Percentiles rank a stretch among this genome's conserved stretches.
Evolutionary conservation across 2,113 vertebrate genomes (phyloP).

Genomic region (Riparia riparia): DNA sequence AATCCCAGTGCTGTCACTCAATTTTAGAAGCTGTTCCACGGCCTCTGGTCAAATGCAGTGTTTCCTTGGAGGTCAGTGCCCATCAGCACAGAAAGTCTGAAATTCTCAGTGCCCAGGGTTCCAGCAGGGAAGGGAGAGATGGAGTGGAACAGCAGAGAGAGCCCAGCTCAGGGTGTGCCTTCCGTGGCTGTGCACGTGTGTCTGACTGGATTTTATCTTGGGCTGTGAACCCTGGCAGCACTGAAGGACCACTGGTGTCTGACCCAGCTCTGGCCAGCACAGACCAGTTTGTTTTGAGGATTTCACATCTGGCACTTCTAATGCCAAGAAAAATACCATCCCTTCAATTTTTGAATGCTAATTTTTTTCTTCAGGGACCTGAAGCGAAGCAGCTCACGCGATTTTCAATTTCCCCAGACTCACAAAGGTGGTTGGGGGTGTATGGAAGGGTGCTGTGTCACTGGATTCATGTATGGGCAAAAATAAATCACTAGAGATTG

Average conservation of each 20-base stretch:
- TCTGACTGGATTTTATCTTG: background rate
- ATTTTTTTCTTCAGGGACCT: background rate
- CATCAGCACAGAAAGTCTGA: background rate
- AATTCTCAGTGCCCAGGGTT: background rate
- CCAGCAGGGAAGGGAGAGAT: background rate
- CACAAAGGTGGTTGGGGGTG: background rate
- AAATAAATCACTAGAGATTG: background rate
- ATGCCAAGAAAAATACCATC: background rate
- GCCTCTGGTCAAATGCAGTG: background rate
- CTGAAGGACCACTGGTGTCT: background rate
- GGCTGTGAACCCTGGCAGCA: background rate
- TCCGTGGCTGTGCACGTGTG: fast-evolving
- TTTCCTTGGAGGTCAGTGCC: background rate
- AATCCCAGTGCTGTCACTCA: background rate
- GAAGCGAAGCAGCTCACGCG: fast-evolving
- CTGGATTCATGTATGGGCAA: background rate
- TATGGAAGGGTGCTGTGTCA: background rate
- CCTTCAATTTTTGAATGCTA: background rate
- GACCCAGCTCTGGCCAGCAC: background rate
- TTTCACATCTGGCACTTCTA: background rate
- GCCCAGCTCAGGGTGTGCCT: background rate
- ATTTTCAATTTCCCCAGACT: background rate
- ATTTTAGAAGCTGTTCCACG: background rate
- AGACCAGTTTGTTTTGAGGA: background rate
- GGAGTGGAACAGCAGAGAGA: background rate